Conservation (phyloP, 2,888 invertebrate genomes). For the Thymelicus sylvestris region DNA sequence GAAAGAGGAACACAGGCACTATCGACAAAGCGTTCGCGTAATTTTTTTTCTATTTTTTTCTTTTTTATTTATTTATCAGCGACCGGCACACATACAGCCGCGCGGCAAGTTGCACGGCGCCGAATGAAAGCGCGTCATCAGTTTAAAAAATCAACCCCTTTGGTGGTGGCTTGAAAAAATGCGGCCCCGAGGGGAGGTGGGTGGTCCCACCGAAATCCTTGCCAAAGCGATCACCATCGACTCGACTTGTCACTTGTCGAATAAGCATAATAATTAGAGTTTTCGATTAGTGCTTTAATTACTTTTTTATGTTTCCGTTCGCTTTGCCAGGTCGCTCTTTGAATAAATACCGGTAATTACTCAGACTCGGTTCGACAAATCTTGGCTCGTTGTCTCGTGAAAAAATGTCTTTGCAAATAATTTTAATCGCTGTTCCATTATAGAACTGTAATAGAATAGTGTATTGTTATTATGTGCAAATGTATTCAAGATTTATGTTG, state of each 20-base stretch:
- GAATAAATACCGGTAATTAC: slow-evolving; percentile 34
- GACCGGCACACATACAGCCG: slow-evolving; percentile 80
- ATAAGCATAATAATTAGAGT: slow-evolving; percentile 83
- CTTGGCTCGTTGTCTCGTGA: slow-evolving; percentile 25
- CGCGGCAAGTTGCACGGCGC: slow-evolving; percentile 83
- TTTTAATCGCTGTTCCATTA: slow-evolving; percentile 18
- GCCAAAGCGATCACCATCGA: slow-evolving; percentile 82
- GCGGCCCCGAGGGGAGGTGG: slow-evolving; percentile 72
- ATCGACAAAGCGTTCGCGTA: slow-evolving; percentile 77
- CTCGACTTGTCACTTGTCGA: slow-evolving; percentile 82
- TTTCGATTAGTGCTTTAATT: slow-evolving; percentile 73
- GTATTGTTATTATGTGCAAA: neutral
- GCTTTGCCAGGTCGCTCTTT: slow-evolving; percentile 32
- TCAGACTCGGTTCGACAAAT: slow-evolving; percentile 29
- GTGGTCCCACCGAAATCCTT: slow-evolving; percentile 80
- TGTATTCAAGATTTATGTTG: slow-evolving; percentile 1
- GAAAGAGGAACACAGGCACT: slow-evolving; percentile 75
- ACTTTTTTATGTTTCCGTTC: slow-evolving; percentile 44
- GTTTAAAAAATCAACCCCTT: slow-evolving; percentile 86
- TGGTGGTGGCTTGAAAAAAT: slow-evolving; percentile 80
- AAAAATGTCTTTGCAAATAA: slow-evolving; percentile 22
- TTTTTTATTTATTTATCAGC: slow-evolving; percentile 79
- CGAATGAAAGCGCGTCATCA: slow-evolving; percentile 86
- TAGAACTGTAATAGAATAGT: neutral
- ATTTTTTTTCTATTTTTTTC: slow-evolving; percentile 58